These are phyloP conservation scores for Temnothorax curvispinosus DNA, from an alignment of 1,140 invertebrate species.

Conservation along the genomic window DNA sequence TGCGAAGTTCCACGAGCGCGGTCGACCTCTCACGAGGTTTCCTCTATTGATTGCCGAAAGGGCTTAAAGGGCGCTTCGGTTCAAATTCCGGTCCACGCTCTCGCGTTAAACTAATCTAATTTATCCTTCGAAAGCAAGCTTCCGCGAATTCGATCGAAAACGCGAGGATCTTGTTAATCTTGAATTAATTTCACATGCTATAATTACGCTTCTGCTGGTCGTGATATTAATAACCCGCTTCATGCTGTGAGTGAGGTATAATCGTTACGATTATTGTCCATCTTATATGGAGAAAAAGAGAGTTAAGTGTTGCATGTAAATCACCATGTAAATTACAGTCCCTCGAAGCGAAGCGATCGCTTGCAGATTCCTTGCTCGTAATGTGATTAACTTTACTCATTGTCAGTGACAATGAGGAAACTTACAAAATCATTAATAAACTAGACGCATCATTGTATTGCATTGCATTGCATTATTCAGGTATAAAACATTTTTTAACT, in stretches of 20 bases:
- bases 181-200: neutral
- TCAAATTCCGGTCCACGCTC: conserved; percentile 62
- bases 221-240: conserved; percentile 9
- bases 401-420: neutral
- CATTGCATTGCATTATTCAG: neutral
- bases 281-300: neutral
- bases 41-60: conserved; percentile 72
- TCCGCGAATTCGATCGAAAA: neutral
- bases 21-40: conserved; percentile 75
- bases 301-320: neutral
- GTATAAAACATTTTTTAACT: neutral
- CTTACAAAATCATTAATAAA: neutral
- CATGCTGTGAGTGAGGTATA: neutral
- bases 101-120: neutral
- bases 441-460: neutral
- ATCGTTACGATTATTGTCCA: neutral
- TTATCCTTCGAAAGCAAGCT: neutral
- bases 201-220: neutral
- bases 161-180: neutral
- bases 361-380: neutral
- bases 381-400: neutral
- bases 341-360: neutral
- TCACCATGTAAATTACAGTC: conserved; percentile 8
- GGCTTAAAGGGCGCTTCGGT: conserved; percentile 66
- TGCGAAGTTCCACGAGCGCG: conserved; percentile 77